phyloP scores from a whole-genome alignment of 2,888 invertebrate genomes.

The Girardia tigrina region DNA sequence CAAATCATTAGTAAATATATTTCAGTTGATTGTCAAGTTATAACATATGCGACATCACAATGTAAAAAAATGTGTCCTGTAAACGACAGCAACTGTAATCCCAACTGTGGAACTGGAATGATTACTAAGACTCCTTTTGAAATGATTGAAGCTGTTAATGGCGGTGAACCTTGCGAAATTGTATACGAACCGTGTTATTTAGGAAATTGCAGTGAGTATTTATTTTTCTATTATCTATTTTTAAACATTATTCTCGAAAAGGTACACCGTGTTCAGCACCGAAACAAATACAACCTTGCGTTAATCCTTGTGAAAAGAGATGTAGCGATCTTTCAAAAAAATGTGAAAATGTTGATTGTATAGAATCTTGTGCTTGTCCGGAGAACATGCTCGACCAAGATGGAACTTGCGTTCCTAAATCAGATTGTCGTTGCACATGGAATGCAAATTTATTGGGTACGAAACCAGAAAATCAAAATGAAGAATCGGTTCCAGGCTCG shows the following conservation, averaged over 20 bases:
- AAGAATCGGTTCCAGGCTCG: constrained; percentile 28
- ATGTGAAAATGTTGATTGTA: constrained; percentile 27
- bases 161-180: not conserved
- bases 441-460: constrained; percentile 31
- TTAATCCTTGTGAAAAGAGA: constrained; percentile 29
- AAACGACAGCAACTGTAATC: constrained; percentile 29
- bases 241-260: not conserved
- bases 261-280: constrained; percentile 15
- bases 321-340: constrained; percentile 24
- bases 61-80: constrained; percentile 10
- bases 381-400: constrained; percentile 27
- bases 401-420: constrained; percentile 4
- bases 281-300: constrained; percentile 4
- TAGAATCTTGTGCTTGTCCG: constrained; percentile 32
- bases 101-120: constrained; percentile 29
- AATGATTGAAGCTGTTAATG: constrained; percentile 27
- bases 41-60: not conserved
- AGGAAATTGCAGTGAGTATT: constrained; percentile 14
- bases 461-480: not conserved
- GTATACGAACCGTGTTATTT: constrained; percentile 7
- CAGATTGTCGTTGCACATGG: constrained; percentile 33
- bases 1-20: not conserved
- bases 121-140: not conserved
- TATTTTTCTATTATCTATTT: too few species aligned
- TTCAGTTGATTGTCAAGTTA: constrained; percentile 23